phyloP scores from a whole-genome alignment of 2,113 vertebrate species.

The Seriola rivoliana region DNA sequence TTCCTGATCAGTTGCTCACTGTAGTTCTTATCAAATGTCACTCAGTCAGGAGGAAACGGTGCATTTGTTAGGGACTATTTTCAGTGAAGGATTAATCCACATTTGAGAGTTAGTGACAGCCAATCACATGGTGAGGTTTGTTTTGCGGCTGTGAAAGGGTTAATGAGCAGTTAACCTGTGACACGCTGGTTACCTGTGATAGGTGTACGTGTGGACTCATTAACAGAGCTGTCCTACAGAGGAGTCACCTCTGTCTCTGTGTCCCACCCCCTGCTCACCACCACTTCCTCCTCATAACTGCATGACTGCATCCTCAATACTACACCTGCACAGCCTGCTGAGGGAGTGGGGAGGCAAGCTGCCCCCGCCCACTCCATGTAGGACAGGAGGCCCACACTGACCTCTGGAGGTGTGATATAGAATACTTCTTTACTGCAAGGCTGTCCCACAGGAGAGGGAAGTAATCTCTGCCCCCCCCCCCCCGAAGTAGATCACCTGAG shows the following conservation, averaged over 20 bases:
- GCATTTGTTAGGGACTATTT: no score
- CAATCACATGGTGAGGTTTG: no score
- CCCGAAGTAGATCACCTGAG: constrained; percentile 68
- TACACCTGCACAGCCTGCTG: constrained; percentile 48
- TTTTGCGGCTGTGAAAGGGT: no score
- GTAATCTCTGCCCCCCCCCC: constrained; percentile 38
- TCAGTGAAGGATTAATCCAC: no score
- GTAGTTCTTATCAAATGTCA: no score
- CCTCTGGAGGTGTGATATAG: constrained; percentile 48
- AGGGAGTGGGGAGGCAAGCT: neutral
- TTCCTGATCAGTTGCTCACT: no score
- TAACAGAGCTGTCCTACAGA: constrained; percentile 2
- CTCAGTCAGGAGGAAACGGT: no score
- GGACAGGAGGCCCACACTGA: constrained; percentile 39
- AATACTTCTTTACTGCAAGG: neutral
- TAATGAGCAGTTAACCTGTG: no score
- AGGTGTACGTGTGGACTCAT: neutral
- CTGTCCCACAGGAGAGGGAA: constrained; percentile 9
- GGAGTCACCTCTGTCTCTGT: constrained; percentile 69
- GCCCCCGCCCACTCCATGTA: neutral
- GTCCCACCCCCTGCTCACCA: constrained; percentile 42
- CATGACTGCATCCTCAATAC: neutral
- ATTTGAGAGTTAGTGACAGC: no score
- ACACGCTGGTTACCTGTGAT: no score
- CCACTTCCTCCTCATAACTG: constrained; percentile 29